A percentile compares a stretch with the other conserved stretches of the same genome.
phyloP scores from a whole-genome alignment of 2,797 vertebrate genomes.

The Argya squamiceps region DNA sequence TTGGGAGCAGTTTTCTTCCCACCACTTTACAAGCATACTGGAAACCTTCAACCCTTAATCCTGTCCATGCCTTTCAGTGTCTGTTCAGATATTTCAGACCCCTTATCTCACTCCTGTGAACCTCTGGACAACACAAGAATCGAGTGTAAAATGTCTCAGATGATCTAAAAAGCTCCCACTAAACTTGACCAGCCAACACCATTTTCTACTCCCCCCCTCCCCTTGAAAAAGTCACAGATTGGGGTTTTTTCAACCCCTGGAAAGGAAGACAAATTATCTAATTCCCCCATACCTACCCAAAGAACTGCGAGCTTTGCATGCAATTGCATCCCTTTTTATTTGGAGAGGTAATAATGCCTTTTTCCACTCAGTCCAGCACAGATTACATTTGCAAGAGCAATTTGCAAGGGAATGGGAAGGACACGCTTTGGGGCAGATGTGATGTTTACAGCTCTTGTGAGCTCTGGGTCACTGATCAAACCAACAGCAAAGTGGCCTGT shows the following conservation, averaged over 20 bases:
- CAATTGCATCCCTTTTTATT: background rate
- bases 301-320: background rate
- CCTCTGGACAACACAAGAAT: background rate
- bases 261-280: background rate
- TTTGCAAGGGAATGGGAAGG: background rate
- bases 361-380: background rate
- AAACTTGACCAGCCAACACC: background rate
- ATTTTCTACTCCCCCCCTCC: background rate
- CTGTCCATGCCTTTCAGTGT: background rate
- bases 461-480: slow-evolving; percentile 59
- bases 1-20: background rate
- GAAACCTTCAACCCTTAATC: slow-evolving; percentile 36
- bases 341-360: background rate
- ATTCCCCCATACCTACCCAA: too few relatives aligned
- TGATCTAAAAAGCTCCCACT: background rate
- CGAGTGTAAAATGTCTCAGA: background rate
- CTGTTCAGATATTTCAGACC: slow-evolving; percentile 23
- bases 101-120: background rate
- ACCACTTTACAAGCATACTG: background rate
- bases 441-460: slow-evolving; percentile 49
- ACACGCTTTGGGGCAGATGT: background rate
- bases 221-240: background rate
- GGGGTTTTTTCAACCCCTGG: rapidly evolving
- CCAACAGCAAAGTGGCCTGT: slow-evolving; percentile 14
- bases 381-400: slow-evolving; percentile 29